These are phyloP conservation scores for Charaxes varanes DNA, from an alignment of 1,140 invertebrate genomes.

Conservation along the genomic window DNA sequence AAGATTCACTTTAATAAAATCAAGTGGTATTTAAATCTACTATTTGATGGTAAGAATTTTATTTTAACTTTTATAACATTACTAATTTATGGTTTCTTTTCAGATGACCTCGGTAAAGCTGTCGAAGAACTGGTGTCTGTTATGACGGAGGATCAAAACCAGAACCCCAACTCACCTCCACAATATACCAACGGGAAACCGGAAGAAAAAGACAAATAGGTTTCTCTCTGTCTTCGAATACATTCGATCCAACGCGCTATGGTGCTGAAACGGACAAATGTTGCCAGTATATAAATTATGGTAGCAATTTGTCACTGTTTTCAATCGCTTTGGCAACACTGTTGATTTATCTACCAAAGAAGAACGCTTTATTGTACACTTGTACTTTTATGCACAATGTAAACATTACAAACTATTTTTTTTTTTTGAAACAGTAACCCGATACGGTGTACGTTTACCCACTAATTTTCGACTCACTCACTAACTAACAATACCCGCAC, in stretches of 20 bases:
- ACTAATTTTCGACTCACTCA: conserved; percentile 72
- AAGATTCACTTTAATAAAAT: too few species aligned
- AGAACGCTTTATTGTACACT: conserved; percentile 10
- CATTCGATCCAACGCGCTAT: conserved; percentile 23
- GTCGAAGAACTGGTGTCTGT: conserved; percentile 90
- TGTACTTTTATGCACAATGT: conserved; percentile 10
- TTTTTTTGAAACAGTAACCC: conserved; percentile 4
- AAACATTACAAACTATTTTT: not conserved
- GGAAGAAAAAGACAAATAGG: conserved; percentile 36
- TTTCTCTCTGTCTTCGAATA: conserved; percentile 13
- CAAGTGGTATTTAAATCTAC: too few species aligned
- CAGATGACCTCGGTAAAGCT: conserved; percentile 88
- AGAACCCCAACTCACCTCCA: conserved; percentile 44
- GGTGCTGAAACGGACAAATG: conserved; percentile 27
- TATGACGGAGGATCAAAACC: conserved; percentile 83
- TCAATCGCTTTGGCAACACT: conserved; percentile 48
- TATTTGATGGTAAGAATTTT: too few species aligned
- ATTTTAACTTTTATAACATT: conserved; percentile 7
- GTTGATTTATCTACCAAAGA: conserved; percentile 27
- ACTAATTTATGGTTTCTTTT: conserved; percentile 29
- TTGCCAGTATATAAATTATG: conserved; percentile 11
- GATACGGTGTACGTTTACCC: conserved; percentile 10
- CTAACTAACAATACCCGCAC: conserved; percentile 62
- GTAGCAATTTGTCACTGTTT: conserved; percentile 16
- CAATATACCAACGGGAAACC: conserved; percentile 64